These are phyloP conservation scores for Cyrtodaria siliqua DNA, from an alignment of 2,888 invertebrate species.

Conservation along the genomic window DNA sequence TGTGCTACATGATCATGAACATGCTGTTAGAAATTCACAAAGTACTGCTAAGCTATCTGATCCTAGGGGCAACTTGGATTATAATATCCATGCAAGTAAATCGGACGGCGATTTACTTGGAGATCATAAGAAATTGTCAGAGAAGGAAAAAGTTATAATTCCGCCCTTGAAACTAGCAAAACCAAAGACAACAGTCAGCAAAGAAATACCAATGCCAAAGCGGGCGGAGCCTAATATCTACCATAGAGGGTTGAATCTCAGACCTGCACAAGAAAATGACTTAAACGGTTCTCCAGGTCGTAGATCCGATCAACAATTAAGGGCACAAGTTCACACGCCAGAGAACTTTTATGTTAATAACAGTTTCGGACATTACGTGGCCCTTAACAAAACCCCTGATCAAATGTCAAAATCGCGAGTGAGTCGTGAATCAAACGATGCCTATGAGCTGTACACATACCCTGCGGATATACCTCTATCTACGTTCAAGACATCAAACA, in stretches of 20 bases:
- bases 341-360: conserved; percentile 49
- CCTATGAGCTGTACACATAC: conserved; percentile 57
- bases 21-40: conserved; percentile 32
- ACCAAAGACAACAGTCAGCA: conserved; percentile 26
- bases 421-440: conserved; percentile 62
- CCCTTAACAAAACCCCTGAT: conserved; percentile 43
- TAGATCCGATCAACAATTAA: conserved; percentile 27
- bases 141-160: conserved; percentile 53
- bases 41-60: conserved; percentile 50
- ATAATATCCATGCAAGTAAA: conserved; percentile 60
- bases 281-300: conserved; percentile 37
- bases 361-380: conserved; percentile 52
- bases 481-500: conserved; percentile 45
- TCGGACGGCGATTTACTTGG: conserved; percentile 58
- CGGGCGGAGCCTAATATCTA: conserved; percentile 61
- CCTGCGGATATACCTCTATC: conserved; percentile 60
- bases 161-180: conserved; percentile 37
- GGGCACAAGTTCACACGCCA: conserved; percentile 56
- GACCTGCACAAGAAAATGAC: conserved; percentile 42
- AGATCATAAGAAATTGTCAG: conserved; percentile 51
- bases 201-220: conserved; percentile 28
- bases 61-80: conserved; percentile 57
- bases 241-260: conserved; percentile 51
- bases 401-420: conserved; percentile 39
- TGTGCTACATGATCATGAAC: conserved; percentile 36